phyloP scores from a whole-genome alignment of 2,888 invertebrate species.

The Drosophila algonquin region DNA sequence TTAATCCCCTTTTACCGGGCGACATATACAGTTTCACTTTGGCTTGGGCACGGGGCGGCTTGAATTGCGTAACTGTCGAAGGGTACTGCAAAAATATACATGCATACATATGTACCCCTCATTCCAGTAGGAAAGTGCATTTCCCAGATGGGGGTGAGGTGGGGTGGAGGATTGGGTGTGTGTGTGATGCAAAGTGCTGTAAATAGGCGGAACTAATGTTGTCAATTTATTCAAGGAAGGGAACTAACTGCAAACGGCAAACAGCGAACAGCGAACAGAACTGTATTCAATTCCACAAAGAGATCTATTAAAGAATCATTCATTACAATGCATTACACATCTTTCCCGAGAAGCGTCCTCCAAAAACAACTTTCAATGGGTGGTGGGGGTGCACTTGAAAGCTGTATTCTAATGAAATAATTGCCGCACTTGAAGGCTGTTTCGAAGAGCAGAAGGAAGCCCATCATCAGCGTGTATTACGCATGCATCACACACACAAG shows the following conservation, averaged over 20 bases:
- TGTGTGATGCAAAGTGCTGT: constrained; percentile 54
- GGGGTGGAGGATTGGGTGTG: neutral
- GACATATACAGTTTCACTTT: constrained; percentile 73
- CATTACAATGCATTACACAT: neutral
- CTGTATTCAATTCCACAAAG: neutral
- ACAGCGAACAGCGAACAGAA: neutral
- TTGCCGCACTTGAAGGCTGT: neutral
- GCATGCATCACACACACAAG: constrained; percentile 37
- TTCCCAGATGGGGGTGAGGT: neutral
- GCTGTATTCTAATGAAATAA: neutral
- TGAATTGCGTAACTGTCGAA: constrained; percentile 67
- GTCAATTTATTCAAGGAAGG: constrained; percentile 45
- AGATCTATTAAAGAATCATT: neutral
- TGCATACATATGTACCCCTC: neutral
- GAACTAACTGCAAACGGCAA: constrained; percentile 2
- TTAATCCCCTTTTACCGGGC: constrained; percentile 48
- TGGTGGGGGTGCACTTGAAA: neutral
- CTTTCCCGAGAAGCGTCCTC: neutral
- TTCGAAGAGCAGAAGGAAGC: neutral
- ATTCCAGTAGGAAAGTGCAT: constrained; percentile 23
- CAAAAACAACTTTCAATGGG: neutral
- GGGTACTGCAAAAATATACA: constrained; percentile 24
- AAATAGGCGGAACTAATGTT: constrained; percentile 67
- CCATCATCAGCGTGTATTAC: constrained; percentile 28
- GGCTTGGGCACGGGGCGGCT: constrained; percentile 46